A percentile compares a stretch with the other conserved stretches of the same genome.
These are phyloP conservation scores for Rhynchonycteris naso DNA, from an alignment of 2,797 vertebrate genomes.

Conservation along the genomic window DNA sequence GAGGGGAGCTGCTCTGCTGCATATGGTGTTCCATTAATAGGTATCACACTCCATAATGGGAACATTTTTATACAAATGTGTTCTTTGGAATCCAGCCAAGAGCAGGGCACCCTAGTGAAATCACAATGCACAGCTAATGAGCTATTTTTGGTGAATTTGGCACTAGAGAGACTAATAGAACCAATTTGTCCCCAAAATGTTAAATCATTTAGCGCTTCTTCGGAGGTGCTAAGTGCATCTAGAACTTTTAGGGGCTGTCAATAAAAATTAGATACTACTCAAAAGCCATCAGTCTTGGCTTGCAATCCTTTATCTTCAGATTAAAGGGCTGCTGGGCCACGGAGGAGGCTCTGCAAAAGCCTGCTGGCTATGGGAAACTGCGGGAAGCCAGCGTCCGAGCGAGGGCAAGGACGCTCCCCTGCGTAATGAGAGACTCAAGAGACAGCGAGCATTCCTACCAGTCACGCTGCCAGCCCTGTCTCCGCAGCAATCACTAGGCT, in stretches of 20 bases:
- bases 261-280: constrained; percentile 81
- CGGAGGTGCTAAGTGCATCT: constrained; percentile 86
- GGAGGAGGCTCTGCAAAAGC: not conserved
- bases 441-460: not conserved
- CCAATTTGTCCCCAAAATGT: constrained; percentile 85
- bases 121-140: constrained; percentile 86
- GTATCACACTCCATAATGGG: constrained; percentile 86
- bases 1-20: constrained; percentile 67
- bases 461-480: not conserved
- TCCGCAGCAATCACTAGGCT: not conserved
- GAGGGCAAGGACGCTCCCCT: not conserved
- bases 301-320: constrained; percentile 33
- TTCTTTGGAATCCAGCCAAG: constrained; percentile 85
- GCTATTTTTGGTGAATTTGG: constrained; percentile 86
- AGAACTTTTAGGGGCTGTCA: constrained; percentile 84
- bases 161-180: constrained; percentile 82
- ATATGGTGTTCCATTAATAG: constrained; percentile 85
- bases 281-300: constrained; percentile 59
- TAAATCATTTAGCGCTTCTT: constrained; percentile 86
- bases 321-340: not conserved
- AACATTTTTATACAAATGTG: constrained; percentile 86
- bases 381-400: not conserved
- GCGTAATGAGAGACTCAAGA: not conserved
- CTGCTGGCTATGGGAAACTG: not conserved
- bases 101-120: constrained; percentile 83